Evolutionary conservation across 2,888 invertebrate genomes (phyloP).

Genomic region (Trichopria drosophilae): DNA sequence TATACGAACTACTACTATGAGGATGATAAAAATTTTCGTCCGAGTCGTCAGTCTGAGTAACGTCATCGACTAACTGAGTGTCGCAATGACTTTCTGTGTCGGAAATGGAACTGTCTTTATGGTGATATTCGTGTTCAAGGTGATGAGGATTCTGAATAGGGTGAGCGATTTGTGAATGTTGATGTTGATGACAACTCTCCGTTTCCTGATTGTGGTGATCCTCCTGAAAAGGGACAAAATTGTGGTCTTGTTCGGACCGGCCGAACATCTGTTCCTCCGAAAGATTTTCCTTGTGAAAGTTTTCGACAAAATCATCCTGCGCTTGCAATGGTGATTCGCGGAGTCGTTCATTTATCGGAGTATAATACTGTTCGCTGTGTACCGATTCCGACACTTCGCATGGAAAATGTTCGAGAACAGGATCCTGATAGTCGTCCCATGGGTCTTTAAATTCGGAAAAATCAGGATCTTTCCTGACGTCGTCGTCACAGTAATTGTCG

Average conservation of each 20-base stretch:
- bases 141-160: background rate
- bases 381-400: no score
- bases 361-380: no score
- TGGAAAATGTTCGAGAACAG: no score
- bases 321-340: no score
- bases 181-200: constrained; percentile 17
- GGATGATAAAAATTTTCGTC: constrained; percentile 6
- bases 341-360: no score
- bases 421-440: constrained; percentile 70
- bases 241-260: background rate
- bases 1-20: constrained; percentile 4
- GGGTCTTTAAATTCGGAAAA: constrained; percentile 67
- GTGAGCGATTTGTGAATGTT: constrained; percentile 12
- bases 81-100: constrained; percentile 13
- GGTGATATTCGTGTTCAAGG: constrained; percentile 7
- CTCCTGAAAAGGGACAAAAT: background rate
- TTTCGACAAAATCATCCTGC: no score
- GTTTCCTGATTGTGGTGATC: constrained; percentile 18
- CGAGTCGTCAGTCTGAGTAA: no score
- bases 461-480: constrained; percentile 41
- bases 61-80: no score
- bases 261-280: background rate
- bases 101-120: constrained; percentile 20
- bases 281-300: background rate
- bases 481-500: no score